phyloP scores from a whole-genome alignment of 2,797 vertebrate genomes.

The Gobionotothen gibberifrons region DNA sequence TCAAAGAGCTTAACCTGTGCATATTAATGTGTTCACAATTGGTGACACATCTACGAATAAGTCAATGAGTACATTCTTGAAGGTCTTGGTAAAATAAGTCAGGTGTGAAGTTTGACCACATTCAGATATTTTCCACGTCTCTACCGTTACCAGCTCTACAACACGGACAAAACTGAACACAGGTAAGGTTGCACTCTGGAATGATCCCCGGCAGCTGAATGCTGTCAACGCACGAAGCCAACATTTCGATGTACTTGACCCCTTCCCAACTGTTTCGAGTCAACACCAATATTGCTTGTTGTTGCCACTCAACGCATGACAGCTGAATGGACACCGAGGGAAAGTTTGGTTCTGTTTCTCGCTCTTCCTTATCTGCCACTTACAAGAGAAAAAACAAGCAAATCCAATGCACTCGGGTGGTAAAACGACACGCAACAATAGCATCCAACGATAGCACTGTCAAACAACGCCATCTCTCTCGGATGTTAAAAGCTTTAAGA shows the following conservation, averaged over 20 bases:
- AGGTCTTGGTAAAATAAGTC: neutral
- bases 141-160: slow-evolving; percentile 33
- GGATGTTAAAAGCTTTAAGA: slow-evolving; percentile 85
- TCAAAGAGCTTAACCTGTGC: too few species aligned
- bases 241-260: slow-evolving; percentile 69
- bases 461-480: slow-evolving; percentile 79
- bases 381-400: slow-evolving; percentile 67
- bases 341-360: slow-evolving; percentile 72
- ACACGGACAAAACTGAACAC: slow-evolving; percentile 27
- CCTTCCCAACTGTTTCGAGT: slow-evolving; percentile 31
- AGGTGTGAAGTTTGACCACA: slow-evolving; percentile 57
- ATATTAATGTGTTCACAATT: neutral
- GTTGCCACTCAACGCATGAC: slow-evolving; percentile 71
- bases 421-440: slow-evolving; percentile 77
- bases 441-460: slow-evolving; percentile 80
- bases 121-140: slow-evolving; percentile 18
- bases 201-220: slow-evolving; percentile 60
- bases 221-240: slow-evolving; percentile 56
- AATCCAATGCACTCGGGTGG: slow-evolving; percentile 70
- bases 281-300: slow-evolving; percentile 61
- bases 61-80: neutral
- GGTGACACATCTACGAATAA: neutral
- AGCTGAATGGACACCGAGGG: slow-evolving; percentile 66
- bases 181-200: slow-evolving; percentile 35
- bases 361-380: slow-evolving; percentile 66